Base-by-base conservation (phyloP, 2,113 vertebrate genomes). In the Rhizomys pruinosus region DNA sequence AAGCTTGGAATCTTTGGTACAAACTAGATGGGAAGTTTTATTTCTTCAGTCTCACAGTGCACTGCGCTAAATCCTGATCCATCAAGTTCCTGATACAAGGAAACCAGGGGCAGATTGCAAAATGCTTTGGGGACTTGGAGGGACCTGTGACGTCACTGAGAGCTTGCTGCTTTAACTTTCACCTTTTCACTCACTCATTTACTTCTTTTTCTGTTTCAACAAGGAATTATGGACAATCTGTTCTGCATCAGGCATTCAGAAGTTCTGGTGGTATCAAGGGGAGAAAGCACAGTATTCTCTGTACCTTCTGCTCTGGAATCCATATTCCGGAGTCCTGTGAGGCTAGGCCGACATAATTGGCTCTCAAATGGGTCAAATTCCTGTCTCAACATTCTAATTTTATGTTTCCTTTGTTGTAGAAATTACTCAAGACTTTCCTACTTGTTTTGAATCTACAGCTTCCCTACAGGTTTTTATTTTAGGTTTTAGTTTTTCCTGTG, bases 151-250 rank as follows among this genome's bases (percentile, higher is more conserved):
- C 87, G 39, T 39, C 32, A 47, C 13, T n/a, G 1, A 3, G 2
- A 69, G 7, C 17, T 94, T 78, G 22, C n/a, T 82, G 37, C 22
- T 95, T 95, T 90, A 64, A 55, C 74, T 85, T 94, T 59, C 27
- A 52, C 25, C 61, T 69, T 16, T 61, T 71, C 10, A 27, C 84
- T 79, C 66, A 27, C 12, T 80, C 15, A 76, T 55, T 85, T 68
- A 42, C 52, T 52, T 47, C 34, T 90, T 64, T 77, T 81, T 57
- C 3, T 76, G 16, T 82, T 80, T 84, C 7, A 82, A 69, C 34
- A 86, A 61, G 55, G 84, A 44, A 23, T 82, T 76, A 44, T 39
- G n/a, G 37, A 72, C 6, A 84, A 71, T 64, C 32, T 89, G 5
- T 76, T 89, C 11, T 63, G 2, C 69, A 52, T 76, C 55, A 76